Conservation (phyloP, 2,888 invertebrate genomes). For the Orthosia incerta region DNA sequence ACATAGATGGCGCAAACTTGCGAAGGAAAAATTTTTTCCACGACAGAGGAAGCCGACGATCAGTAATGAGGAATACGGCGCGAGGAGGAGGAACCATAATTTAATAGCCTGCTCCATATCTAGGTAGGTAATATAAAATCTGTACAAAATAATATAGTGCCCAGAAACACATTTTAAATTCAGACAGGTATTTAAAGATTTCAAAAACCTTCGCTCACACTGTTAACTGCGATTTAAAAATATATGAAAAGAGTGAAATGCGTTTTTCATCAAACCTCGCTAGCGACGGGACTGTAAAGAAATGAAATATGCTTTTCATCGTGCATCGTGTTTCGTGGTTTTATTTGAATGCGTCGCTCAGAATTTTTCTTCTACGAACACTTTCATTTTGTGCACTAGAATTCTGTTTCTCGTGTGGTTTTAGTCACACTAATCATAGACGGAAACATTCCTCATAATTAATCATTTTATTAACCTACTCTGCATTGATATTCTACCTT, state of each 20-base stretch:
- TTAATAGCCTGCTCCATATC: too few species aligned
- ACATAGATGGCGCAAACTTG: too few species aligned
- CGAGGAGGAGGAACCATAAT: too few species aligned
- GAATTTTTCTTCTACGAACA: conserved; percentile 41
- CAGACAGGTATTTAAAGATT: conserved; percentile 6
- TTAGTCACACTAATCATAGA: conserved; percentile 8
- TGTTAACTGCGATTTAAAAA: conserved; percentile 48
- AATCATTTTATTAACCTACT: not conserved
- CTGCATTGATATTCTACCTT: not conserved
- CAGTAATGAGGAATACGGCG: too few species aligned
- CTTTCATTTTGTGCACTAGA: conserved; percentile 32
- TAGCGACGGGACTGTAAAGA: conserved; percentile 49
- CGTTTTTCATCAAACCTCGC: conserved; percentile 53
- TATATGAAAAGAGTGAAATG: conserved; percentile 50
- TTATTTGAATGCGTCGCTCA: conserved; percentile 46
- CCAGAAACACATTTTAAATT: not conserved
- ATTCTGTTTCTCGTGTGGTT: conserved; percentile 21
- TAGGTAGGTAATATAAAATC: not conserved
- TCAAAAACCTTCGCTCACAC: conserved; percentile 23
- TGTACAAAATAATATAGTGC: not conserved
- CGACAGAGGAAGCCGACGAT: too few species aligned
- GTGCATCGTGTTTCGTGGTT: too few species aligned
- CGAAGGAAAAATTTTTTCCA: too few species aligned
- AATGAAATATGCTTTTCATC: conserved; percentile 55
- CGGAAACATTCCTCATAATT: not conserved